Evolutionary conservation across 2,113 vertebrate genomes (phyloP).

Genomic region (Rhabdornis inornatus): DNA sequence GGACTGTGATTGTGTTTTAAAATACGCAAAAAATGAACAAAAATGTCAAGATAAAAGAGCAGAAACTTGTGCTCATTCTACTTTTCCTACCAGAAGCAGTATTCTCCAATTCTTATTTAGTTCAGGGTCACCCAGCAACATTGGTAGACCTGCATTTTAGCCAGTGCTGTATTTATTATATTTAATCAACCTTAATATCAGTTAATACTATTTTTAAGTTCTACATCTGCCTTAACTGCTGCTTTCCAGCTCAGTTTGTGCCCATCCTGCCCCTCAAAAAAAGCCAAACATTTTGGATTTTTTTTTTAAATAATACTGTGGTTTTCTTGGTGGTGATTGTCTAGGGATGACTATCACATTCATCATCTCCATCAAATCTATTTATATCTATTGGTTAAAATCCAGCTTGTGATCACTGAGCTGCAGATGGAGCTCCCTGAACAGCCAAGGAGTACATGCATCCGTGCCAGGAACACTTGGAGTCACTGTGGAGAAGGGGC

Average conservation of each 20-base stretch:
- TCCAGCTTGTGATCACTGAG: slow-evolving; percentile 5
- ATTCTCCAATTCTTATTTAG: neutral
- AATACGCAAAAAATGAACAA: neutral
- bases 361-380: neutral
- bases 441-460: neutral
- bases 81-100: neutral
- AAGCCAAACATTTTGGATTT: neutral
- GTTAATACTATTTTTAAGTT: neutral
- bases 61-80: neutral
- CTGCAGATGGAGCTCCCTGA: slow-evolving; percentile 23
- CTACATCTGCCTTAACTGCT: neutral
- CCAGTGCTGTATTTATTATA: neutral
- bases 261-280: neutral
- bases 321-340: neutral
- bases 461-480: neutral
- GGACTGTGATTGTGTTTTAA: neutral
- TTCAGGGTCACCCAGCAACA: neutral
- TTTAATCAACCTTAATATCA: neutral
- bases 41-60: neutral
- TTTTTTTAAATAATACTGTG: neutral
- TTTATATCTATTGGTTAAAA: slow-evolving; percentile 22
- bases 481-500: neutral
- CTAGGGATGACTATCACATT: neutral
- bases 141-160: neutral
- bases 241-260: neutral